Base-by-base conservation (phyloP, 2,113 vertebrate species). In the Oreotrochilus melanogaster region DNA sequence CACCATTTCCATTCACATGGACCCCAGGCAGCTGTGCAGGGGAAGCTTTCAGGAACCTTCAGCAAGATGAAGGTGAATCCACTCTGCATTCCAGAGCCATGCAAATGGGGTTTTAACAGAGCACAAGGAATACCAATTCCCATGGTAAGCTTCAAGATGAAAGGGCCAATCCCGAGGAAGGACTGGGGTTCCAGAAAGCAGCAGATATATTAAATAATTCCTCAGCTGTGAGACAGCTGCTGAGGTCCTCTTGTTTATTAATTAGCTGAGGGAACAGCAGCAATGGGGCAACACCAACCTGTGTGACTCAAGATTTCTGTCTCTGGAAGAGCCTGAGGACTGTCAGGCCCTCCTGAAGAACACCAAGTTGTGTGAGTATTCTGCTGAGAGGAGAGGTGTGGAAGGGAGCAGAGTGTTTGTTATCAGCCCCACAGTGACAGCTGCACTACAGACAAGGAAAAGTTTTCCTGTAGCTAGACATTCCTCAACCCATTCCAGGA, bases 1-100 rank as follows among this genome's bases (percentile, higher is more conserved):
- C 2, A 9, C 33, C n/a, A 2, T 6, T 8, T 13, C 25, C 80
- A 67, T 14, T 14, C 42, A 3, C 0, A 6, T 0, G 24, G 58
- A 58, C 60, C 4, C 4, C 14, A 47, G 30, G 4, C 14, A 21
- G 7, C 28, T 30, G 12, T 0, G 1, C 17, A 7, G 25, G 45
- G 58, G 72, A 7, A 65, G 19, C 23, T 1, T 1, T 7, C 28
- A 7, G 22, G 50, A 30, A 31, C 1, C 71, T 35, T 8, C 61
- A 39, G 7, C 71, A 21, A 48, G 42, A 14, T 7, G 23, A 2
- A 25, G 50, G 57, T 82, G 3, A 13, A 31, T 0, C 3, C n/a
- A 3, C 60, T 0, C 10, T 12, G 76, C 8, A 0, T 11, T 5
- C 14, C 18, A 1, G 1, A 64, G 57, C 64, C 18, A 18, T 7